These are phyloP conservation scores for Cromileptes altivelis DNA, from an alignment of 2,113 vertebrate genomes.

Conservation along the genomic window DNA sequence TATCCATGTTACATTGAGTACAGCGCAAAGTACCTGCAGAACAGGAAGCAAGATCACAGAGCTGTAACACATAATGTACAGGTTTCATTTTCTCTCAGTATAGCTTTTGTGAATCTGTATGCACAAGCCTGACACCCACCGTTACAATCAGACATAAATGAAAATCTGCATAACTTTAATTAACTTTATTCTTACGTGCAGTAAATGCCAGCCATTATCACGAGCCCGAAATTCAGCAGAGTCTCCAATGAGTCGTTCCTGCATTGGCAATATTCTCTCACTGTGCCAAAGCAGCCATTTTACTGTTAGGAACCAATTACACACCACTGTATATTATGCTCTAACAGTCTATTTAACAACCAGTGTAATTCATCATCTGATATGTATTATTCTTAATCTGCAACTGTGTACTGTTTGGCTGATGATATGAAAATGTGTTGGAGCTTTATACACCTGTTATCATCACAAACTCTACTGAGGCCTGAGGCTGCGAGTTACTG, in stretches of 20 bases:
- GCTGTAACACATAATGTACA: neutral
- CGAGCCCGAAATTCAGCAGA: neutral
- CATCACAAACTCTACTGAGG: neutral
- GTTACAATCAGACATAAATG: conserved; percentile 1
- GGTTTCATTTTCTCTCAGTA: neutral
- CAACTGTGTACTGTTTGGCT: conserved; percentile 4
- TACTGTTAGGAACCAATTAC: conserved; percentile 26
- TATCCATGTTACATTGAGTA: neutral
- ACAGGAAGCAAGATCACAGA: neutral
- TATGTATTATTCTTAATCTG: conserved; percentile 6
- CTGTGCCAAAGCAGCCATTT: conserved; percentile 31
- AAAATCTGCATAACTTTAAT: conserved; percentile 32
- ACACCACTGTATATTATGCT: conserved; percentile 12
- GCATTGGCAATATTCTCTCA: conserved; percentile 37
- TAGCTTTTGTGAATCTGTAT: neutral
- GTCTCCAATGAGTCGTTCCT: conserved; percentile 33
- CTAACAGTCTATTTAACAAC: conserved; percentile 25
- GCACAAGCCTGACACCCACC: neutral
- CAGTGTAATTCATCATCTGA: conserved; percentile 11
- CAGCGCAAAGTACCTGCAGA: neutral
- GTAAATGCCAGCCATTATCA: conserved; percentile 29
- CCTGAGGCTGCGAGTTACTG: neutral
- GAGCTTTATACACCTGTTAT: neutral
- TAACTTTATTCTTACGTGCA: conserved; percentile 17
- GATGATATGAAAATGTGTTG: neutral